A percentile compares a stretch with the other conserved stretches of the same genome.
These are phyloP conservation scores for Crepidodera aurea DNA, from an alignment of 2,888 invertebrate genomes.

Conservation along the genomic window DNA sequence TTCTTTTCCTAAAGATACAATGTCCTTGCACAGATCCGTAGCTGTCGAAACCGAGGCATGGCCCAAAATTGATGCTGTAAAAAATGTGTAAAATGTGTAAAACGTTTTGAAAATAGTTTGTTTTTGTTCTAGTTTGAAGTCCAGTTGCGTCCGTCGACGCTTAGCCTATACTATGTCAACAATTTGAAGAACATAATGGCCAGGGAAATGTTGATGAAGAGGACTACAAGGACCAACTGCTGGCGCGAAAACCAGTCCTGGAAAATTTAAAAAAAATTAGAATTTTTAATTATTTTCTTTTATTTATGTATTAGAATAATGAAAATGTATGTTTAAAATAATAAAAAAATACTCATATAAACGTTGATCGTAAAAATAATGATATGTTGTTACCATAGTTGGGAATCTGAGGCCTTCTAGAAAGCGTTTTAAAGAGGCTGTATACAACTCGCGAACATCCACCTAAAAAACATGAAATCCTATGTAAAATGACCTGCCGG, in stretches of 20 bases:
- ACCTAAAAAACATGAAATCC: no score
- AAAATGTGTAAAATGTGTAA: constrained; percentile 41
- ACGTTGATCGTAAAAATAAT: no score
- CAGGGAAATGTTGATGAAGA: constrained; percentile 92
- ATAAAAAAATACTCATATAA: no score
- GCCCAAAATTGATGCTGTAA: constrained; percentile 25
- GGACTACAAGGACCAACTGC: constrained; percentile 91
- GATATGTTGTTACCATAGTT: no score
- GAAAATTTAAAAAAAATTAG: constrained; percentile 51
- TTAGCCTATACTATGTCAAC: constrained; percentile 84
- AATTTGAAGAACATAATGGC: constrained; percentile 96
- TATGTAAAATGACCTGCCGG: no score
- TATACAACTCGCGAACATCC: no score
- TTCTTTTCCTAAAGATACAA: background rate
- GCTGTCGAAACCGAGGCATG: constrained; percentile 18
- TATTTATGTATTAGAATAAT: background rate
- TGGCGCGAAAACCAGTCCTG: constrained; percentile 98
- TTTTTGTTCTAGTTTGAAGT: constrained; percentile 22
- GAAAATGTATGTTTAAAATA: no score
- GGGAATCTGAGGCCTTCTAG: no score
- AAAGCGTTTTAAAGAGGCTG: no score
- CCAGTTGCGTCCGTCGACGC: constrained; percentile 49
- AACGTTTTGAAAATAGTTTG: constrained; percentile 19
- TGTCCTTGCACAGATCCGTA: background rate
- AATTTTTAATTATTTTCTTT: background rate